Base-by-base conservation (phyloP, 1,140 invertebrate genomes). In the Micrasema longulum region DNA sequence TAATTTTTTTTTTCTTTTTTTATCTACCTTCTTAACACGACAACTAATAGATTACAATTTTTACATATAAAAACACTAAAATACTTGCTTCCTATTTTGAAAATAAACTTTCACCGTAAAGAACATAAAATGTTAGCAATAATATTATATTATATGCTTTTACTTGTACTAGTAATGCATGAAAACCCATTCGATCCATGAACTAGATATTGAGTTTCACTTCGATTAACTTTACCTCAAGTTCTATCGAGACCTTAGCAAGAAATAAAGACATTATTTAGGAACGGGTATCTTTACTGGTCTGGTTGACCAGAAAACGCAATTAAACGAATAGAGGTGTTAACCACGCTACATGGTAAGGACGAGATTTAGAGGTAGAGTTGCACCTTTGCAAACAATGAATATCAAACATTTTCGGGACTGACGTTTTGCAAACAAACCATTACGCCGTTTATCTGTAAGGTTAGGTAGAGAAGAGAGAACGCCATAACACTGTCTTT, bases 321-420 rank as follows among this genome's bases (percentile, higher is more conserved):
- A 75, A 75, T 75, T 75, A 75, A 75, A 75, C 62, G 69, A 45
- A 75, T 75, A 75, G 73, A 75, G 73, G 73, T 75, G 73, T 75
- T 75, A 75, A 69, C 68, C 53, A 60, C 23, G 63, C 57, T 48
- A 64, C 62, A 48, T 36, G 63, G 52, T 66, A 66, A 66, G 31
- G 14, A 31, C 7, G 63, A 23, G 48, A 66, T 66, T 52, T 66
- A 66, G 45, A 14, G 63, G 20, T 16, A 16, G 26, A 31, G 55
- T 60, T 36, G 20, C 11, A 22, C 20, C 18, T 52, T 60, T 38
- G 22, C 5, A 47, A 31, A 16, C 52, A 60, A 60, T 38, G 55
- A 41, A 41, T 60, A 16, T 41, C 55, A 60, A 60, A 60, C 55
- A 41, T 60, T 53, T 10, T 10, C 12, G 47, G 3, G 20, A 16